Evolutionary conservation across 2,113 vertebrate species (phyloP).

Genomic region (Urocolius indicus): DNA sequence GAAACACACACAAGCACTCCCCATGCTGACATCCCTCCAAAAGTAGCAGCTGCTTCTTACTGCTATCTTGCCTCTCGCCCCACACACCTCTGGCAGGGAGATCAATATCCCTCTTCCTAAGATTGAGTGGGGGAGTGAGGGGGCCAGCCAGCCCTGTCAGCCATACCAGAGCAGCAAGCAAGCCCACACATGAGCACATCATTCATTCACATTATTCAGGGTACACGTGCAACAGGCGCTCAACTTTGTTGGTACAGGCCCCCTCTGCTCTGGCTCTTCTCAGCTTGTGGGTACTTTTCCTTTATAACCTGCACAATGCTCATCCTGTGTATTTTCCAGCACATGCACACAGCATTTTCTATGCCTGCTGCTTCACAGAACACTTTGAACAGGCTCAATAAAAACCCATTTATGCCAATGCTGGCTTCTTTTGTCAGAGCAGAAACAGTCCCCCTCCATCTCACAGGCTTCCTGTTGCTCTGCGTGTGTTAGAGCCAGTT

Average conservation of each 20-base stretch:
- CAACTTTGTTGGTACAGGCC: not conserved
- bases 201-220: not conserved
- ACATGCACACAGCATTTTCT: not conserved
- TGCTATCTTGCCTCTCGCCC: not conserved
- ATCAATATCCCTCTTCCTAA: not conserved
- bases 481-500: not conserved
- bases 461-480: constrained; percentile 17
- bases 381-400: constrained; percentile 9
- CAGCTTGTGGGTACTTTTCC: not conserved
- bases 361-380: not conserved
- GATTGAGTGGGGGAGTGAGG: accelerated
- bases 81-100: accelerated
- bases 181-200: not conserved
- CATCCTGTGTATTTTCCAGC: not conserved
- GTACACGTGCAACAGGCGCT: not conserved
- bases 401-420: constrained; percentile 2
- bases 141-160: not conserved
- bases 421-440: constrained; percentile 21
- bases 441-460: constrained; percentile 27
- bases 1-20: not conserved
- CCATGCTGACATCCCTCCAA: not conserved
- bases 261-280: not conserved
- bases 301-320: not conserved
- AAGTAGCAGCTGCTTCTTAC: not conserved
- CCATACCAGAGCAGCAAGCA: not conserved